A percentile compares a stretch with the other conserved stretches of the same genome.
Conservation (phyloP, 2,113 vertebrate species). For the Trinectes maculatus region DNA sequence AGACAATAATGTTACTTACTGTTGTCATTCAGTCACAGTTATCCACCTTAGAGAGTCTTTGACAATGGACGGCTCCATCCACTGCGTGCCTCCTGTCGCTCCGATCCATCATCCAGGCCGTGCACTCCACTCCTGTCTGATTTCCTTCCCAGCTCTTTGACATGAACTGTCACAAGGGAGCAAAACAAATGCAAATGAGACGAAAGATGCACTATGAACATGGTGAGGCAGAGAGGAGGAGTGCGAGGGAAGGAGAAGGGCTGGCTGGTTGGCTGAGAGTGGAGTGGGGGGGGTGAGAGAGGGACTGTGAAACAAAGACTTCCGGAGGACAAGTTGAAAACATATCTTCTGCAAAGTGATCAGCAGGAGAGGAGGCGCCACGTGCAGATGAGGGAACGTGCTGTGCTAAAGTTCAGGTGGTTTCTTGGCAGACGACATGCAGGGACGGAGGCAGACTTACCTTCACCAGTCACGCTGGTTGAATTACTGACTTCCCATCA, state of each 20-base stretch:
- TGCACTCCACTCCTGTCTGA: slow-evolving; percentile 8
- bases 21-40: slow-evolving; percentile 6
- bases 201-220: slow-evolving; percentile 67
- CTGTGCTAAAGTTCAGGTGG: slow-evolving; percentile 60
- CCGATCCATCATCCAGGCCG: slow-evolving; percentile 5
- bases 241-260: slow-evolving; percentile 67
- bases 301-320: slow-evolving; percentile 73
- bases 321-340: slow-evolving; percentile 69
- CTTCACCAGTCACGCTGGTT: slow-evolving; percentile 46
- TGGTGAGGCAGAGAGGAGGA: slow-evolving; percentile 70
- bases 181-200: slow-evolving; percentile 75
- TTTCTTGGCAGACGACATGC: slow-evolving; percentile 67
- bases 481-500: slow-evolving; percentile 43
- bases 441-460: slow-evolving; percentile 60
- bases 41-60: slow-evolving; percentile 12
- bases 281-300: slow-evolving; percentile 57
- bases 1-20: slow-evolving; percentile 45
- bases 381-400: slow-evolving; percentile 24
- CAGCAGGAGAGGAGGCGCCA: slow-evolving; percentile 28
- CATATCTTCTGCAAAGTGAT: slow-evolving; percentile 44
- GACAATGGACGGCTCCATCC: slow-evolving; percentile 20
- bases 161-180: slow-evolving; percentile 66
- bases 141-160: slow-evolving; percentile 47
- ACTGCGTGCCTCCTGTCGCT: slow-evolving; percentile 8
- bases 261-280: slow-evolving; percentile 32